Base-by-base conservation (phyloP, 2,113 vertebrate genomes). In the Chaenocephalus aceratus region DNA sequence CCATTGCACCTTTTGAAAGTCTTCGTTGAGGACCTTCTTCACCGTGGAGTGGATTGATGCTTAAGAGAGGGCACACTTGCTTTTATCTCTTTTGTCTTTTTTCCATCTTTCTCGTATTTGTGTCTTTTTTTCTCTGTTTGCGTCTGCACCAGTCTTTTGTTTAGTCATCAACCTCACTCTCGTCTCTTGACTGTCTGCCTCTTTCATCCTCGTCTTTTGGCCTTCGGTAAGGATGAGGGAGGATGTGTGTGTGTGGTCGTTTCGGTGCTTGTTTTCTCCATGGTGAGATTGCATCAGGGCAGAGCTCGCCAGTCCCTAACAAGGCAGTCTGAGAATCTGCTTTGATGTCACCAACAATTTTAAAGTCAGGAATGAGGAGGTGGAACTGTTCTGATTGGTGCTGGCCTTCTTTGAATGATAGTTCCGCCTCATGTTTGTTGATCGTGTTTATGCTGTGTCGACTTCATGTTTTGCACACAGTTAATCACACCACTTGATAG, bases 41-140 rank as follows among this genome's bases (percentile, higher is more conserved):
- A 1, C 54, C 18, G 13, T 66, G 79, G 67, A 89, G 72, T 72
- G 79, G 79, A 77, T 84, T 83, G 80, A 88, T 85, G 80, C 85
- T 59, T 68, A 77, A 77, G 52, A 49, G 65, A 23, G 56, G 36
- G 48, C 74, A 75, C 64, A 46, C 71, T 80, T 72, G 67, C 91
- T 92, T 93, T 92, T 64, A 90, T 89, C 79, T 80, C 51, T 75
- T 88, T 88, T 86, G 67, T 83, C 53, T 86, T 79, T 66, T 41
- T 63, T 68, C 30, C 9, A 7, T 71, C 66, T 83, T 71, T 78
- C 30, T 56, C 8, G 13, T 84, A 26, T 60, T 16, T 44, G 34
- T 54, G 46, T 72, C 52, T 71, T 71, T 73, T 16, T 26, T 5
- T 36, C 45, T 30, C 66, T 58, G 53, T 72, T 74, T 70, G 58